These are phyloP conservation scores for Formica aserva DNA, from an alignment of 2,888 invertebrate genomes.

Conservation along the genomic window DNA sequence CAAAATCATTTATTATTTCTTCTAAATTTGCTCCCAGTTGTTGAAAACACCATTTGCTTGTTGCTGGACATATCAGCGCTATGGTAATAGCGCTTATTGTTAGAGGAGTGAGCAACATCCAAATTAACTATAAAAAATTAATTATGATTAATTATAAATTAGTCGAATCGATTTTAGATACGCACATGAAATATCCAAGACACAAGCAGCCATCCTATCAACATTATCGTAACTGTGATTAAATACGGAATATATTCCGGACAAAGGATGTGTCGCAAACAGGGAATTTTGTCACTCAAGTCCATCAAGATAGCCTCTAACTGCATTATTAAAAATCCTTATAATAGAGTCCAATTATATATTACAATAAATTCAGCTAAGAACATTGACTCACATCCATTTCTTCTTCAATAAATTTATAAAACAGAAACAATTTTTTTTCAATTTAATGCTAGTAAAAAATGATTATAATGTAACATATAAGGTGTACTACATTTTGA, in stretches of 20 bases:
- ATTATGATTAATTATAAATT: slow-evolving; percentile 16
- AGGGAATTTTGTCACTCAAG: slow-evolving; percentile 75
- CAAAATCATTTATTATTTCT: slow-evolving; percentile 8
- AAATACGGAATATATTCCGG: slow-evolving; percentile 77
- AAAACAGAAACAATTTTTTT: neutral
- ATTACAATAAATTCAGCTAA: neutral
- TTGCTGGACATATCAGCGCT: slow-evolving; percentile 23
- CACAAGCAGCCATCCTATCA: slow-evolving; percentile 81
- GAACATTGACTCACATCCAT: slow-evolving; percentile 56
- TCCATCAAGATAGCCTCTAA: slow-evolving; percentile 63
- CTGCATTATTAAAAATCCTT: slow-evolving; percentile 47
- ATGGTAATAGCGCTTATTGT: slow-evolving; percentile 8
- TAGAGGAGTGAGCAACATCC: slow-evolving; percentile 22
- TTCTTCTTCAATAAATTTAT: slow-evolving; percentile 12
- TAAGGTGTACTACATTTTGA: slow-evolving; percentile 21
- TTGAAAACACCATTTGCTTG: slow-evolving; percentile 35
- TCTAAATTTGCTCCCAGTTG: slow-evolving; percentile 36
- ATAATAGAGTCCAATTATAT: neutral
- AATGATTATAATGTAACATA: neutral
- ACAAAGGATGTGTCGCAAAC: slow-evolving; percentile 71
- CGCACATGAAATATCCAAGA: slow-evolving; percentile 80
- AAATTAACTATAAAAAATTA: slow-evolving; percentile 33
- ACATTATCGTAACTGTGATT: slow-evolving; percentile 78
- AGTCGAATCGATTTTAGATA: slow-evolving; percentile 3
- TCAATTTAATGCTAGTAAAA: slow-evolving; percentile 18